phyloP scores from a whole-genome alignment of 1,140 invertebrate species.

The Musca vetustissima region DNA sequence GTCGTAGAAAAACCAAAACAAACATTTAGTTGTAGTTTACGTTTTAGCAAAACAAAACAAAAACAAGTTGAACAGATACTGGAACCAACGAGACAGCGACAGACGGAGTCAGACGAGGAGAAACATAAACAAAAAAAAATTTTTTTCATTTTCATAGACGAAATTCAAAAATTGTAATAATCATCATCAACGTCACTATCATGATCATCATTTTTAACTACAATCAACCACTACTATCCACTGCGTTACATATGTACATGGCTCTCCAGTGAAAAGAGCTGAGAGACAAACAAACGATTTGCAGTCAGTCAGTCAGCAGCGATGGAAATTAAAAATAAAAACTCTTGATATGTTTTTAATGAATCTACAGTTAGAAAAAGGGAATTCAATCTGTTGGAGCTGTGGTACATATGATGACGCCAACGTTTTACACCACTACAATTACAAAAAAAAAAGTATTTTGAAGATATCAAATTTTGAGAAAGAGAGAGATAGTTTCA shows the following conservation, averaged over 20 bases:
- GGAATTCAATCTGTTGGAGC: no score
- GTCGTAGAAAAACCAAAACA: no score
- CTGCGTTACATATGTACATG: no score
- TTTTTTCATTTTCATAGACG: no score
- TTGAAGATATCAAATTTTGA: no score
- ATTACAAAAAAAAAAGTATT: neutral
- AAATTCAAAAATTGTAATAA: no score
- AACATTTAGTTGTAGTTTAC: no score
- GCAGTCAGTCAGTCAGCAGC: constrained; percentile 10
- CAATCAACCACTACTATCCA: neutral
- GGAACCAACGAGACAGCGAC: neutral
- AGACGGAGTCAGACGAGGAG: neutral
- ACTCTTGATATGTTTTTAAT: neutral
- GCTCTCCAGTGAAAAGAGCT: no score
- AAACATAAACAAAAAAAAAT: neutral
- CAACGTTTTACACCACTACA: constrained; percentile 8
- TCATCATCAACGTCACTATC: no score
- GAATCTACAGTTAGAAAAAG: constrained; percentile 6
- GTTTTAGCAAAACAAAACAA: neutral
- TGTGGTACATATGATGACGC: neutral
- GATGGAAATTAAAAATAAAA: constrained; percentile 2
- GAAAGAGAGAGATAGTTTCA: neutral
- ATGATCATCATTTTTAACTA: no score
- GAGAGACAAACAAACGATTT: neutral
- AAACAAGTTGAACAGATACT: neutral